These are phyloP conservation scores for Strigamia crassipes DNA, from an alignment of 2,888 invertebrate species.

Conservation along the genomic window DNA sequence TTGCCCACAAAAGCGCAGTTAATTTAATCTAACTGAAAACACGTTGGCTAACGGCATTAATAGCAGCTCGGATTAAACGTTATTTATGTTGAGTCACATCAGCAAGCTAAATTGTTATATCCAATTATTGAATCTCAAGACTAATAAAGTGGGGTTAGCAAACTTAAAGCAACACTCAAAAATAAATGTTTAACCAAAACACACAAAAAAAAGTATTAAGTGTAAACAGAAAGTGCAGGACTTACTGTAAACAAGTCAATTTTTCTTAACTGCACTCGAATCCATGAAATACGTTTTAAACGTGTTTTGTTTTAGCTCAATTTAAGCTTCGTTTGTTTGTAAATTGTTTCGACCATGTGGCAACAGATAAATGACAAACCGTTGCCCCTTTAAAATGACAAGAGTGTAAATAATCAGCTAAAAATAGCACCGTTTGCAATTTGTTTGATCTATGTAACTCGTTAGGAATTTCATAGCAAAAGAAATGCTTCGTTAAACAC, in stretches of 20 bases:
- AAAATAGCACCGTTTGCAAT: not conserved
- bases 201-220: not conserved
- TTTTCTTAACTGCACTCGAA: not conserved
- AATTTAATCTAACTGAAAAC: conserved; percentile 32
- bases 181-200: not conserved
- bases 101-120: not conserved
- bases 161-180: not conserved
- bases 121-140: not conserved
- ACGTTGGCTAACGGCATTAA: conserved; percentile 13
- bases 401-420: no score
- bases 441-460: not conserved
- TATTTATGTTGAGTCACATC: not conserved
- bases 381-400: no score
- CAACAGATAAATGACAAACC: no score
- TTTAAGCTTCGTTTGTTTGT: no score
- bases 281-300: no score
- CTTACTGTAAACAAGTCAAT: conserved; percentile 1
- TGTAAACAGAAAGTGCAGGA: not conserved
- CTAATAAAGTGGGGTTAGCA: not conserved
- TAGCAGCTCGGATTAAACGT: not conserved
- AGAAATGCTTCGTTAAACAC: conserved; percentile 1
- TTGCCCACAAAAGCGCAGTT: not conserved
- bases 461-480: not conserved
- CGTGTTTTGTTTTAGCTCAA: no score
- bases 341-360: no score